Base-by-base conservation (phyloP, 2,113 vertebrate genomes). In the Enhydra lutris region DNA sequence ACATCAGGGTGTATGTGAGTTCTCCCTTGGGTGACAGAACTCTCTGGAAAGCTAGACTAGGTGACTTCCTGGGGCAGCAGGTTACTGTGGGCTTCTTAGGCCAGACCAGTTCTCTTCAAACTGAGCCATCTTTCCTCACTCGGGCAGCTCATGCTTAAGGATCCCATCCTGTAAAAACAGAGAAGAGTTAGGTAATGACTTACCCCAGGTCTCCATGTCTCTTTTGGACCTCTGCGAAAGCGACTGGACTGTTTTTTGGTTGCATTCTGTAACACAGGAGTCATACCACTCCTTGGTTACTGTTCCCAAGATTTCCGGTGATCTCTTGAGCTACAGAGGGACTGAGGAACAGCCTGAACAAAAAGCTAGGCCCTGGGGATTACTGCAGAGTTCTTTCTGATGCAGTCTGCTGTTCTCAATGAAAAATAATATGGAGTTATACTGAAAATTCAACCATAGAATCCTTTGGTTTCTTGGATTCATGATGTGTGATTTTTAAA, bases 401-500 rank as follows among this genome's bases (percentile, higher is more conserved):
- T 91, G 0, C 50, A 74, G 50, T 89, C 34, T 92, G 23, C 47
- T 39, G 31, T 61, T 29, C 50, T 85, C 76, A 45, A 15, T 90
- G 24, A 74, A 95, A 92, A 92, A 69, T 74, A 91, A 55, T 52
- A 15, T 11, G 7, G 42, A 92, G 9, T 89, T 95, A 34, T 50
- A 39, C 50, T 88, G 67, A 93, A 95, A 94, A 89, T 92, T 82
- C n/a, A 94, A 18, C 57, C 92, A 10, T 7, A 57, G 71, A 89
- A 90, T 71, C 31, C 24, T 88, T 42, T 76, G 31, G 11, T 84
- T 81, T 89, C 42, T 91, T 91, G 24, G 45, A 84, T 95, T 96
- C 26, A 24, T 76, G 5, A 76, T 50, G 79, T 95, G 9, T 65
- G 34, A 84, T 39, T 61, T 67, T 45, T 45, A 4, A 42, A 42